A percentile compares a stretch with the other conserved stretches of the same genome.
Conservation (phyloP, 64 coral and sea anemone genomes). For the Porites lutea region DNA sequence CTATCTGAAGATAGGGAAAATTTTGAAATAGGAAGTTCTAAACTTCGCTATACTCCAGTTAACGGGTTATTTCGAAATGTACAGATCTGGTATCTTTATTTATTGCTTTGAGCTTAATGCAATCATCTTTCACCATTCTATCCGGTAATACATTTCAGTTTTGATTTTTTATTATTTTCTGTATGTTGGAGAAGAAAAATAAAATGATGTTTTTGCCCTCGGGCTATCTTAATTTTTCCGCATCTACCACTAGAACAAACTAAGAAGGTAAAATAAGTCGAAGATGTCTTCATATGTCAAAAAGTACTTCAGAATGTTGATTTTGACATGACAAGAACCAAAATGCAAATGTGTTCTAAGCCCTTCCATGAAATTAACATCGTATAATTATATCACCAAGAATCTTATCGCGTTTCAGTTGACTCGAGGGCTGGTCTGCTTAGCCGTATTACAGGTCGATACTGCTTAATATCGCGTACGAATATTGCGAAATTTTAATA, state of each 20-base stretch:
- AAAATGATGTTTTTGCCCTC: neutral
- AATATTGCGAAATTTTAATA: conserved; percentile 10
- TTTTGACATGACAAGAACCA: conserved; percentile 12
- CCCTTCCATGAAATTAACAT: conserved; percentile 26
- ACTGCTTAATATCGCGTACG: neutral
- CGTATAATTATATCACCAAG: neutral
- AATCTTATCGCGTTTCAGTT: neutral
- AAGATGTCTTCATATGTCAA: neutral
- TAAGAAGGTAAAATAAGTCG: neutral
- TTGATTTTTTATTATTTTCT: neutral
- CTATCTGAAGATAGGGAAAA: no score
- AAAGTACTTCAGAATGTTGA: conserved; percentile 26
- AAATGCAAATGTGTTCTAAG: conserved; percentile 6
- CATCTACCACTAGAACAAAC: neutral
- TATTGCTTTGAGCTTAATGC: neutral
- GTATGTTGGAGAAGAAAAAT: neutral
- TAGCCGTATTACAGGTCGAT: neutral
- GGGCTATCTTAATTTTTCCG: neutral
- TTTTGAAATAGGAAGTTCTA: neutral
- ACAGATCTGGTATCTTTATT: neutral
- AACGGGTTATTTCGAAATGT: neutral
- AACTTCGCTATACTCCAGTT: neutral
- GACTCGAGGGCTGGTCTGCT: neutral
- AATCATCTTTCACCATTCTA: neutral
- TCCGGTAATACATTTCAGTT: neutral